Conservation (phyloP, 2,113 vertebrate genomes). For the Lota lota region DNA sequence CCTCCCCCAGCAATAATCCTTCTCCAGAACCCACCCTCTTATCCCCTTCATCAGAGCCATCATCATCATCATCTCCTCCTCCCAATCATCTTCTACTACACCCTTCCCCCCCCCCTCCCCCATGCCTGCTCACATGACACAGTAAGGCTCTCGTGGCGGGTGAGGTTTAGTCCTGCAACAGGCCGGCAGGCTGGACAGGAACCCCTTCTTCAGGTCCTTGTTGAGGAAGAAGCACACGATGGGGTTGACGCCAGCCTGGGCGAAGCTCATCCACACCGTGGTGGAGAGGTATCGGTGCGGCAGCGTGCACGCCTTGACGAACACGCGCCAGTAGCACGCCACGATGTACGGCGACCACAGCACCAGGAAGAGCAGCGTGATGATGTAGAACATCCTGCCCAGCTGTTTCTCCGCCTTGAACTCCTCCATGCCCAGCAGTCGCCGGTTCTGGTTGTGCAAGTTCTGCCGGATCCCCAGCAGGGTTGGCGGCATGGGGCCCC, state of each 20-base stretch:
- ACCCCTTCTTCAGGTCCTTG: conserved; percentile 90
- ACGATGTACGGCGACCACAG: conserved; percentile 91
- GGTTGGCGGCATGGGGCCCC: conserved; percentile 87
- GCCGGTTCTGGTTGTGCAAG: conserved; percentile 84
- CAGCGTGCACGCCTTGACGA: conserved; percentile 86
- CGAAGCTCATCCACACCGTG: conserved; percentile 89
- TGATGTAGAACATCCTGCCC: conserved; percentile 89
- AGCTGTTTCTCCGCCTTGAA: conserved; percentile 88
- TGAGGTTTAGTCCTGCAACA: conserved; percentile 88
- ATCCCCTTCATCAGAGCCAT: conserved; percentile 11
- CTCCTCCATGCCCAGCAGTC: conserved; percentile 87
- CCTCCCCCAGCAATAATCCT: conserved; percentile 26
- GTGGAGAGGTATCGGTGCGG: conserved; percentile 87
- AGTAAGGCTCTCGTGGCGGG: conserved; percentile 87
- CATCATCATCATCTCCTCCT: not conserved
- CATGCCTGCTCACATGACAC: conserved; percentile 79
- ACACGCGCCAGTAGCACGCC: conserved; percentile 90
- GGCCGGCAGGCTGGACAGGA: conserved; percentile 83
- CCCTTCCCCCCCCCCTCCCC: too few species aligned
- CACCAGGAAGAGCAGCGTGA: conserved; percentile 86
- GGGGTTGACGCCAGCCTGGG: conserved; percentile 87
- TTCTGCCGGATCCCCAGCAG: conserved; percentile 88
- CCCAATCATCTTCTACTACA: conserved; percentile 20
- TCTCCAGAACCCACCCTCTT: conserved; percentile 20
- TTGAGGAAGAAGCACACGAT: conserved; percentile 90